These are phyloP conservation scores for Matsumurasca onukii DNA, from an alignment of 1,140 invertebrate genomes.

Conservation along the genomic window DNA sequence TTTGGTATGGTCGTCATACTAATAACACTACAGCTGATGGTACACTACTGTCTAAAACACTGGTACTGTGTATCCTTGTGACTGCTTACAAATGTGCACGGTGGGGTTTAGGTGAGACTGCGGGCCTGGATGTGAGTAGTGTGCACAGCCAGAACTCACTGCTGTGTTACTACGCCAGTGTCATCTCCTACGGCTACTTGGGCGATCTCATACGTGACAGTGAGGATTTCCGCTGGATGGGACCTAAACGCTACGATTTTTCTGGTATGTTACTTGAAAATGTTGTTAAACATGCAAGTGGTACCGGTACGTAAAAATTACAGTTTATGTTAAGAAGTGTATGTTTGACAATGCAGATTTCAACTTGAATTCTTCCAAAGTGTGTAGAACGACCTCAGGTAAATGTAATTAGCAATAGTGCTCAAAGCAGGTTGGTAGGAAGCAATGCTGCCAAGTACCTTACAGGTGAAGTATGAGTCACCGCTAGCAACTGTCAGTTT, in stretches of 20 bases:
- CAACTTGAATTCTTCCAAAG: no score
- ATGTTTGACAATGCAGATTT: no score
- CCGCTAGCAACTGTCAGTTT: no score
- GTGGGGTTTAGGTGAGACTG: slow-evolving; percentile 55
- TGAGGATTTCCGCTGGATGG: slow-evolving; percentile 85
- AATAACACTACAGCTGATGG: neutral
- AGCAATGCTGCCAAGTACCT: no score
- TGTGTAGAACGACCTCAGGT: no score
- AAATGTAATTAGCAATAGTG: no score
- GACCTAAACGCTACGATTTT: slow-evolving; percentile 83
- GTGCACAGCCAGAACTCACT: slow-evolving; percentile 67
- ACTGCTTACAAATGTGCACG: neutral
- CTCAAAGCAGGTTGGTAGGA: no score
- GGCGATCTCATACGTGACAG: slow-evolving; percentile 83
- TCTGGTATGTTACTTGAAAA: slow-evolving; percentile 53
- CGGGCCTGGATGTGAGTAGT: slow-evolving; percentile 76
- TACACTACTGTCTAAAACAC: neutral
- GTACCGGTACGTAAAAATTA: no score
- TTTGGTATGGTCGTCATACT: no score
- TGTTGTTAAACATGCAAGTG: no score
- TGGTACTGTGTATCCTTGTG: neutral
- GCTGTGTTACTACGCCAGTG: slow-evolving; percentile 73
- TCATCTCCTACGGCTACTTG: slow-evolving; percentile 85
- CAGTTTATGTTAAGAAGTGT: no score
- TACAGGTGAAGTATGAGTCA: no score